Evolutionary conservation across 2,888 invertebrate species (phyloP).

Genomic region (Nephrotoma guestfalica): DNA sequence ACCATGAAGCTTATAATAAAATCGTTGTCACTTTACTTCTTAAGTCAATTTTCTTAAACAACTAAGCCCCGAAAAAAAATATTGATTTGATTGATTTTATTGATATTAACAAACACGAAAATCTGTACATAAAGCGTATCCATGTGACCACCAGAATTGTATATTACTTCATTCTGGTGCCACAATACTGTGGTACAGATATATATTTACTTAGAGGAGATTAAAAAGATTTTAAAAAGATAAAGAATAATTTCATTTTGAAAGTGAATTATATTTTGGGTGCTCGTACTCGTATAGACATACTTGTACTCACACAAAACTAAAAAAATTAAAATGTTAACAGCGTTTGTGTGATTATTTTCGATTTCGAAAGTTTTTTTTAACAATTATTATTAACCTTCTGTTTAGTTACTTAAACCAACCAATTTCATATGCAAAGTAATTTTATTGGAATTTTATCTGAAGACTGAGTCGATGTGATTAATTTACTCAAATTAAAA

Average conservation of each 20-base stretch:
- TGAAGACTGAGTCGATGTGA: background rate
- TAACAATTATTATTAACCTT: background rate
- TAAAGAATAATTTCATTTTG: background rate
- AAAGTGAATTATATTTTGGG: background rate
- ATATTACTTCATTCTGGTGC: background rate
- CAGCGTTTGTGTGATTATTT: background rate
- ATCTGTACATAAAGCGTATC: background rate
- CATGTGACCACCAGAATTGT: background rate
- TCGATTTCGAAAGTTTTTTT: background rate
- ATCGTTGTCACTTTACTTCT: background rate
- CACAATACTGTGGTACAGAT: background rate
- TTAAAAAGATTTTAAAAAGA: background rate
- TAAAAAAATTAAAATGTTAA: background rate
- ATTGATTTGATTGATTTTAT: background rate
- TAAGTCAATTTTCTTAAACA: background rate
- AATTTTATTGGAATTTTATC: background rate
- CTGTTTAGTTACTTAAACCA: background rate
- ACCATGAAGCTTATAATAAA: background rate
- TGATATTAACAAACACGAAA: background rate
- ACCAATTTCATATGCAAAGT: background rate
- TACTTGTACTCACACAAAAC: background rate
- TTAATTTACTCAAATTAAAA: background rate
- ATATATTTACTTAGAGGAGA: background rate
- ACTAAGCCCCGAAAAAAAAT: background rate
- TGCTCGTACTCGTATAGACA: background rate